Percentiles rank a stretch among this genome's conserved stretches.
Conservation (phyloP, 2,113 vertebrate species). For the Mastomys natalensis region DNA sequence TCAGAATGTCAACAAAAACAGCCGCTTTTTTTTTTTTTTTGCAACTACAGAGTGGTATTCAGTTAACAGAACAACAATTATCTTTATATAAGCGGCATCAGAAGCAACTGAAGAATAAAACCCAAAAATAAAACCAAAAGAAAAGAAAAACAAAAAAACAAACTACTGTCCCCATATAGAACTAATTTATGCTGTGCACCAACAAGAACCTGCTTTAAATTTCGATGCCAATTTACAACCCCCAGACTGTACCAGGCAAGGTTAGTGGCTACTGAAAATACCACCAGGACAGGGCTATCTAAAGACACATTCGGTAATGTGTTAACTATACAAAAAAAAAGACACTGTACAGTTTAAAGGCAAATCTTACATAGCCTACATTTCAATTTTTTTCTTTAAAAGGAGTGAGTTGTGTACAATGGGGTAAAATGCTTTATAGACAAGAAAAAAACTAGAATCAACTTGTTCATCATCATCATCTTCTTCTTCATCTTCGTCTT, state of each 20-base stretch:
- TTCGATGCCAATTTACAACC: conserved; percentile 86
- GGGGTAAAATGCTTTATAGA: conserved; percentile 96
- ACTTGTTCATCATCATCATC: too few species aligned
- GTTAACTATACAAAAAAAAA: conserved; percentile 98
- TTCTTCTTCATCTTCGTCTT: too few species aligned
- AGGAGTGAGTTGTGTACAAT: conserved; percentile 94
- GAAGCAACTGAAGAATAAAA: too few species aligned
- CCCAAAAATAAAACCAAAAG: too few species aligned
- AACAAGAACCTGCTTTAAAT: conserved; percentile 85
- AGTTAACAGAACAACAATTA: too few species aligned
- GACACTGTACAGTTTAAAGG: conserved; percentile 92
- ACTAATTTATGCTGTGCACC: too few species aligned
- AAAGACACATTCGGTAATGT: conserved; percentile 95
- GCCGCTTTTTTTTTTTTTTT: conserved; percentile 55
- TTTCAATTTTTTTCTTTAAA: conserved; percentile 90
- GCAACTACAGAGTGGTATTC: too few species aligned
- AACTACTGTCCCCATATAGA: too few species aligned
- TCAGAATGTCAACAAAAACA: conserved; percentile 98
- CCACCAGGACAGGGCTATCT: conserved; percentile 93
- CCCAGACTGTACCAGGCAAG: conserved; percentile 93
- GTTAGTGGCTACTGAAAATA: conserved; percentile 93
- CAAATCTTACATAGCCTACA: conserved; percentile 95
- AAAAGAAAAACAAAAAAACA: too few species aligned
- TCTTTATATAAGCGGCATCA: too few species aligned
- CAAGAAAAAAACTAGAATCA: conserved; percentile 86